Evolutionary conservation across 1,140 invertebrate species (phyloP).

Genomic region (Rhopalosiphum maidis): DNA sequence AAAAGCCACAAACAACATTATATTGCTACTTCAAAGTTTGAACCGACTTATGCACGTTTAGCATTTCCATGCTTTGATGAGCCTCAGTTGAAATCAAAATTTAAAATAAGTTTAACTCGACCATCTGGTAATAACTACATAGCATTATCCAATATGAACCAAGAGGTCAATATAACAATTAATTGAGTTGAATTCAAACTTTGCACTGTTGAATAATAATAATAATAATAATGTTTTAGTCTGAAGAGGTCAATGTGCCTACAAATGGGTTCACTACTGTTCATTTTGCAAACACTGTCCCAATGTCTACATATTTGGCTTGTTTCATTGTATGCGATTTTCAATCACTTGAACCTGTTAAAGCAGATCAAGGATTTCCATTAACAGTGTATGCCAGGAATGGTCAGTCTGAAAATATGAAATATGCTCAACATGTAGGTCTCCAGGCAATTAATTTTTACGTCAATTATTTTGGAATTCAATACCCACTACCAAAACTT

Average conservation of each 20-base stretch:
- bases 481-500: conserved; percentile 87
- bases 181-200: background rate
- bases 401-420: conserved; percentile 76
- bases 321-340: conserved; percentile 94
- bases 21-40: conserved; percentile 90
- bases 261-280: conserved; percentile 65
- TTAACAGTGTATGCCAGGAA: conserved; percentile 78
- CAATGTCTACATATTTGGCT: conserved; percentile 91
- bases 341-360: conserved; percentile 68
- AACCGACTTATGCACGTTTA: conserved; percentile 89
- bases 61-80: conserved; percentile 97
- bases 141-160: conserved; percentile 82
- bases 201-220: background rate
- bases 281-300: conserved; percentile 80
- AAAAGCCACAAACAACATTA: conserved; percentile 67
- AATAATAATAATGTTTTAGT: conserved; percentile 62
- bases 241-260: conserved; percentile 63
- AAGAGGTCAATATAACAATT: conserved; percentile 62
- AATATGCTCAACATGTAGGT: conserved; percentile 80
- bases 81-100: conserved; percentile 90
- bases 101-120: conserved; percentile 77
- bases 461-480: conserved; percentile 83
- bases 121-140: conserved; percentile 70
- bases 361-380: conserved; percentile 67
- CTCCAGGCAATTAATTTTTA: conserved; percentile 84